Conservation (phyloP, 1,140 invertebrate genomes). For the Danaus melanippus region DNA sequence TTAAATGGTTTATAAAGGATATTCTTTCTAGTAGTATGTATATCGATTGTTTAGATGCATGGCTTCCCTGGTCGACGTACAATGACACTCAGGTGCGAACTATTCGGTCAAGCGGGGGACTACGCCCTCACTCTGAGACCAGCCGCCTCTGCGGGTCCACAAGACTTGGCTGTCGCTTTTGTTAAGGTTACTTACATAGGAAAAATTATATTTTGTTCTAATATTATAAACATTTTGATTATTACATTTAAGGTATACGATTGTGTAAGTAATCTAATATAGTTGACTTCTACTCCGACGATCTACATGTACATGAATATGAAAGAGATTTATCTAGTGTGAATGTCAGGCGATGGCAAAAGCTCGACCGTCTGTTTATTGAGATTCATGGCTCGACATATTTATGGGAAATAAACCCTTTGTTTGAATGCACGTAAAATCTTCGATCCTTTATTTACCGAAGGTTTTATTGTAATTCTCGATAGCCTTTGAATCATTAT, state of each 20-base stretch:
- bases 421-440: constrained; percentile 11
- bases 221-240: too few species aligned
- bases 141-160: constrained; percentile 64
- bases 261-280: constrained; percentile 2
- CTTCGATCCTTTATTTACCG: constrained; percentile 8
- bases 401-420: constrained; percentile 15
- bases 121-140: constrained; percentile 80
- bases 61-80: constrained; percentile 79
- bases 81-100: constrained; percentile 79
- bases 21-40: too few species aligned
- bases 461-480: constrained; percentile 6
- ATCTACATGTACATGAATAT: constrained; percentile 16
- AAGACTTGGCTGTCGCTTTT: constrained; percentile 76
- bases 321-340: constrained; percentile 13
- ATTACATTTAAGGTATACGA: too few species aligned
- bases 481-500: constrained; percentile 2
- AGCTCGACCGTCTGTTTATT: constrained; percentile 17
- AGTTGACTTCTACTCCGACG: constrained; percentile 5
- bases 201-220: not conserved
- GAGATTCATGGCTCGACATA: constrained; percentile 12
- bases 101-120: constrained; percentile 84
- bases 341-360: constrained; percentile 9
- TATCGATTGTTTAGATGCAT: constrained; percentile 70
- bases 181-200: constrained; percentile 68
- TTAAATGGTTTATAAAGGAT: too few species aligned